Conservation (phyloP, 2,113 vertebrate species). For the Pterocles orientalis region DNA sequence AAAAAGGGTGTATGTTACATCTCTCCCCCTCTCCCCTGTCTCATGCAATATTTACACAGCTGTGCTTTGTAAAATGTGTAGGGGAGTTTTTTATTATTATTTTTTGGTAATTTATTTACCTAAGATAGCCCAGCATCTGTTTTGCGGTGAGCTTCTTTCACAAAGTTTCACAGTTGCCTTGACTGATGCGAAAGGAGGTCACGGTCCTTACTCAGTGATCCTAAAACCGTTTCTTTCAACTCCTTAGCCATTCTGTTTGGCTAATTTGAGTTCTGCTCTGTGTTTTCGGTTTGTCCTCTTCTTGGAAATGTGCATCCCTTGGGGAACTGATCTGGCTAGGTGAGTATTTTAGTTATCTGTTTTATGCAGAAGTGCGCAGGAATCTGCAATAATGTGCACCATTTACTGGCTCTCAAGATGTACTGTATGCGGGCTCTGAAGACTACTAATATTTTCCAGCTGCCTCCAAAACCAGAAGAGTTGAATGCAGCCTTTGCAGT, state of each 20-base stretch:
- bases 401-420: slow-evolving; percentile 50
- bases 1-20: slow-evolving; percentile 51
- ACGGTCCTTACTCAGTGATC: not conserved
- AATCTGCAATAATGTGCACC: slow-evolving; percentile 56
- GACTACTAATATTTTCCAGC: slow-evolving; percentile 62
- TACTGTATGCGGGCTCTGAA: slow-evolving; percentile 49
- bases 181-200: slow-evolving; percentile 64
- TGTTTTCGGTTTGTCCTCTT: slow-evolving; percentile 35
- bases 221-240: slow-evolving; percentile 41
- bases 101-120: slow-evolving; percentile 70
- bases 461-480: not conserved
- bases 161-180: slow-evolving; percentile 69
- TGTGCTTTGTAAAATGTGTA: slow-evolving; percentile 66
- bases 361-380: slow-evolving; percentile 58
- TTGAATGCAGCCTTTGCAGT: slow-evolving; percentile 10
- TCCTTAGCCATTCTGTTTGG: not conserved
- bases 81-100: slow-evolving; percentile 57
- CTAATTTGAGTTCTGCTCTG: not conserved
- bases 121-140: slow-evolving; percentile 62
- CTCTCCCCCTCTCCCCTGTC: slow-evolving; percentile 37
- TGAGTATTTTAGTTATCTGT: slow-evolving; percentile 58
- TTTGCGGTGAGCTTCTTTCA: slow-evolving; percentile 60
- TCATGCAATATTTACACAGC: slow-evolving; percentile 67
- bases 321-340: slow-evolving; percentile 37
- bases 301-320: not conserved